Percentiles rank a stretch among this genome's conserved stretches.
Conservation (phyloP, 2,888 invertebrate species). For the Hoplodrina ambigua region DNA sequence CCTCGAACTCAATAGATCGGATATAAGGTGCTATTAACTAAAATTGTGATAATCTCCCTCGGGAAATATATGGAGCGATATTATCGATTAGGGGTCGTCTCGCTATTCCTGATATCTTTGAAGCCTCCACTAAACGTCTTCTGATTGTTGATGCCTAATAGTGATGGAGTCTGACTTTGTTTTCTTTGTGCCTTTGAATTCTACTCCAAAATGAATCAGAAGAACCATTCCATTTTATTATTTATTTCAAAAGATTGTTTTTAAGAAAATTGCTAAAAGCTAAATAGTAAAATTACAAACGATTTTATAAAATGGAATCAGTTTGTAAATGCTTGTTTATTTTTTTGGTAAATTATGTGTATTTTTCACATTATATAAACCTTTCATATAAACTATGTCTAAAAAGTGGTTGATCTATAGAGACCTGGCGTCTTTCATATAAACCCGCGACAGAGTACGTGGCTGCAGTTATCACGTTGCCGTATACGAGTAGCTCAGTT, state of each 20-base stretch:
- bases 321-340: background rate
- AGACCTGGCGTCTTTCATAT: no score
- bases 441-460: no score
- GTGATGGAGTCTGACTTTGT: background rate
- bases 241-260: conserved; percentile 15
- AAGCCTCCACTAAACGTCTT: background rate
- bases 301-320: background rate
- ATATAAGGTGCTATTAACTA: conserved; percentile 26
- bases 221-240: background rate
- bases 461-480: no score
- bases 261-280: background rate
- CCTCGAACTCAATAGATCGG: conserved; percentile 20
- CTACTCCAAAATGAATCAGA: no score
- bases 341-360: no score
- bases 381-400: no score
- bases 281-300: background rate
- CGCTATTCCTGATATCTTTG: background rate
- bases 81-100: conserved; percentile 14
- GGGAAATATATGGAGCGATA: conserved; percentile 45
- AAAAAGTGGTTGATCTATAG: no score
- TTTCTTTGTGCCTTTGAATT: background rate
- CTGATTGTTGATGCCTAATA: background rate
- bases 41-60: conserved; percentile 34
- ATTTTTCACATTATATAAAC: background rate
- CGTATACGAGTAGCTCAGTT: no score